Evolutionary conservation across 2,113 vertebrate species (phyloP).

Genomic region (Oncorhynchus kisutch): DNA sequence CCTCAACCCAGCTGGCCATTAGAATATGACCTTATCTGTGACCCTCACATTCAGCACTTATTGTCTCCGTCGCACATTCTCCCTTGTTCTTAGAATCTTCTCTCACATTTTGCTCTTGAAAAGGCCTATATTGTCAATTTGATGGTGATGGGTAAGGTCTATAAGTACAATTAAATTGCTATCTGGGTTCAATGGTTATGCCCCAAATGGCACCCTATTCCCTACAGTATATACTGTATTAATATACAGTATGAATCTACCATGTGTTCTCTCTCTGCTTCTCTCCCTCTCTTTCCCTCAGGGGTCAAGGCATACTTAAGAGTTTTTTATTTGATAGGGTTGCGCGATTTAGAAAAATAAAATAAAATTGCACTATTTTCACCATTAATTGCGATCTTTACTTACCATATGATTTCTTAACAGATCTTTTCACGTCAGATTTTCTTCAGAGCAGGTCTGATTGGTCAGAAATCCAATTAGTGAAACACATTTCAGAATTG

Average conservation of each 20-base stretch:
- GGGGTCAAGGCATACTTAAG: too few species aligned
- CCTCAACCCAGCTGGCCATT: conserved; percentile 37
- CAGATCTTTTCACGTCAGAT: too few species aligned
- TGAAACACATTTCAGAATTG: too few species aligned
- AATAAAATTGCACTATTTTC: too few species aligned
- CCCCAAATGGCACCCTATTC: background rate
- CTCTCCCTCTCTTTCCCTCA: too few species aligned
- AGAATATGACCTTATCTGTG: conserved; percentile 39
- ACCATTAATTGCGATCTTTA: too few species aligned
- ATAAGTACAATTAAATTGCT: background rate
- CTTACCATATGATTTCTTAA: too few species aligned
- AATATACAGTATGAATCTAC: too few species aligned
- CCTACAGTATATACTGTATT: too few species aligned
- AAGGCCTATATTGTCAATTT: background rate
- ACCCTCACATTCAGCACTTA: conserved; percentile 35
- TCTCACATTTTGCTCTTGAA: background rate
- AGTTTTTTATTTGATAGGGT: background rate
- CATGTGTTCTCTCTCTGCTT: too few species aligned
- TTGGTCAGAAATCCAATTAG: too few species aligned
- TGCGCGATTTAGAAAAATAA: background rate
- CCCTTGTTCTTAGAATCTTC: background rate
- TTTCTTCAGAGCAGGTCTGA: too few species aligned
- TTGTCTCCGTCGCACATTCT: conserved; percentile 29
- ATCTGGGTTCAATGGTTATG: background rate
- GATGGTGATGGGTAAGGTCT: background rate